A percentile compares a stretch with the other conserved stretches of the same genome.
phyloP scores from a whole-genome alignment of 1,140 invertebrate genomes.

The Nylanderia fulva region DNA sequence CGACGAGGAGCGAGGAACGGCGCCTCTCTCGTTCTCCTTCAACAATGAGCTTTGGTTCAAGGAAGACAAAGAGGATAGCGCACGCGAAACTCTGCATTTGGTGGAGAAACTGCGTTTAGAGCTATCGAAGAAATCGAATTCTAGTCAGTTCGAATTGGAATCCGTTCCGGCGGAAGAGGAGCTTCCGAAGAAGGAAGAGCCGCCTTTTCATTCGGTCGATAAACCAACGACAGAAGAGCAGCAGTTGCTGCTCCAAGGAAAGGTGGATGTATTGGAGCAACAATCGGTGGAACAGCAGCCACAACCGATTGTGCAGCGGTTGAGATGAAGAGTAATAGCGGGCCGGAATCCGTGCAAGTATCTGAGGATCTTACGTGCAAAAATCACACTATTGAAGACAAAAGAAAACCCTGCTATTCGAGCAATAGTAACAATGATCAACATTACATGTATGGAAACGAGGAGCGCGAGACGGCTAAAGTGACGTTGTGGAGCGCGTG shows the following conservation, averaged over 20 bases:
- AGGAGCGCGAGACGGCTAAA: constrained; percentile 80
- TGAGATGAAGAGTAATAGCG: constrained; percentile 25
- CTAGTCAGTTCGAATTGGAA: constrained; percentile 83
- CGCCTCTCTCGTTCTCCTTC: constrained; percentile 89
- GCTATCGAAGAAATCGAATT: constrained; percentile 88
- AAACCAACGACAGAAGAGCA: constrained; percentile 39
- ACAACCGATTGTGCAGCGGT: background rate
- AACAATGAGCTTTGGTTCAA: constrained; percentile 89
- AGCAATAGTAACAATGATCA: constrained; percentile 73
- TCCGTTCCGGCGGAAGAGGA: constrained; percentile 77
- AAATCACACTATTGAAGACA: constrained; percentile 76
- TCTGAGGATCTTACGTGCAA: constrained; percentile 58
- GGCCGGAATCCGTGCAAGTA: constrained; percentile 41
- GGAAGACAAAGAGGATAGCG: constrained; percentile 92
- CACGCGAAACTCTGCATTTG: constrained; percentile 91
- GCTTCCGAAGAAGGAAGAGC: constrained; percentile 71
- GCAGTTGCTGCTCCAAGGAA: constrained; percentile 40
- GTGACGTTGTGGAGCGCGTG: constrained; percentile 81
- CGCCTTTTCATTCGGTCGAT: constrained; percentile 57
- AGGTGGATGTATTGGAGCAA: constrained; percentile 67
- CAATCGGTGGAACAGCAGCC: constrained; percentile 33
- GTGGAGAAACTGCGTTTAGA: constrained; percentile 92
- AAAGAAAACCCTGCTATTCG: constrained; percentile 80
- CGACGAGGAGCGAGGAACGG: constrained; percentile 87
- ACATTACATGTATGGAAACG: constrained; percentile 77